Evolutionary conservation across 2,113 vertebrate genomes (phyloP).

Genomic region (Etia nguti): DNA sequence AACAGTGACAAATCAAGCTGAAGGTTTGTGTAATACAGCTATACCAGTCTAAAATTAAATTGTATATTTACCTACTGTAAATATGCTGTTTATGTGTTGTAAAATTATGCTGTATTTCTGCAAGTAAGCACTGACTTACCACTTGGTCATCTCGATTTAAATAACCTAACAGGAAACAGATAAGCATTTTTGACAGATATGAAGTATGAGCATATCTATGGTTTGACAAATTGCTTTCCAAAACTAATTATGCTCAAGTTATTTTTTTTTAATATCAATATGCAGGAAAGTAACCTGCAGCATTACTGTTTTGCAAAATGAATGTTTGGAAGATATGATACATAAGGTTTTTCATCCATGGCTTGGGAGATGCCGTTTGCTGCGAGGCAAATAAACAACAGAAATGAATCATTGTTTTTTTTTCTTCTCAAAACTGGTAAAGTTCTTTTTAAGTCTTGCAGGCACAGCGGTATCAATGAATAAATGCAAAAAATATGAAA

Average conservation of each 20-base stretch:
- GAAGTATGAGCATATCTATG: neutral
- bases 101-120: neutral
- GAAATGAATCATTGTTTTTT: neutral
- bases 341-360: neutral
- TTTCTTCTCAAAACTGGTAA: neutral
- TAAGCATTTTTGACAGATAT: neutral
- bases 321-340: neutral
- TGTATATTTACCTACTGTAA: neutral
- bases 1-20: neutral
- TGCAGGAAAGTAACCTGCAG: neutral
- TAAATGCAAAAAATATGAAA: neutral
- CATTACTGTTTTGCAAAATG: neutral
- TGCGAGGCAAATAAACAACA: slow-evolving; percentile 16
- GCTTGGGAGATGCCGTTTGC: neutral
- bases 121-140: neutral
- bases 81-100: neutral
- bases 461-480: neutral
- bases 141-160: neutral
- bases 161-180: neutral
- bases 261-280: neutral
- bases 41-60: neutral
- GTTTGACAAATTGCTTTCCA: neutral
- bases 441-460: neutral
- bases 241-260: neutral
- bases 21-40: neutral